These are phyloP conservation scores for Oscheius myriophilus DNA, from an alignment of 2,888 invertebrate species.

Conservation along the genomic window DNA sequence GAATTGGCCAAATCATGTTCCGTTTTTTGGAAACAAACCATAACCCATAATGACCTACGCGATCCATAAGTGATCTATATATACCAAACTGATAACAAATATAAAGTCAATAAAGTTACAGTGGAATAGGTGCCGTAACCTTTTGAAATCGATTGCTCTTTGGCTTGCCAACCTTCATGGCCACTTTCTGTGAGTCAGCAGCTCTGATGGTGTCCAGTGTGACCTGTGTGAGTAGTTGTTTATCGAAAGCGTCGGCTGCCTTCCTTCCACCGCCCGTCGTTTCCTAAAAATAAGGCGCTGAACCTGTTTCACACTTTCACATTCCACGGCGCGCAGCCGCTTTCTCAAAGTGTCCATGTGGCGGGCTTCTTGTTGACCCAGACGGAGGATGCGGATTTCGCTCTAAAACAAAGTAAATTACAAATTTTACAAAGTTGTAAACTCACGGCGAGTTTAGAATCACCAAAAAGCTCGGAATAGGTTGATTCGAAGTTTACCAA, in stretches of 20 bases:
- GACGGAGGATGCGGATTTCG: conserved; percentile 3
- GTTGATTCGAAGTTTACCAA: conserved; percentile 19
- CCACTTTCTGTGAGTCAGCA: conserved; percentile 43
- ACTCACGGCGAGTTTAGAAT: neutral
- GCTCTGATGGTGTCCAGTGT: conserved; percentile 50
- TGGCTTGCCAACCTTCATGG: conserved; percentile 33
- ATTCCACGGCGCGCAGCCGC: conserved; percentile 7
- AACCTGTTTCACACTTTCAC: conserved; percentile 1
- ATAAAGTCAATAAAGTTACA: too few relatives aligned
- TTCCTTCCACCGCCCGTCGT: conserved; percentile 6
- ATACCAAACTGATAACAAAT: too few relatives aligned
- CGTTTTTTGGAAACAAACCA: too few relatives aligned
- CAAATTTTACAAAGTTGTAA: neutral
- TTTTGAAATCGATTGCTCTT: too few relatives aligned
- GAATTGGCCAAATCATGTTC: too few relatives aligned
- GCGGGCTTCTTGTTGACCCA: neutral
- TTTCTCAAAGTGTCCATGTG: conserved; percentile 18
- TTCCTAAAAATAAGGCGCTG: conserved; percentile 12
- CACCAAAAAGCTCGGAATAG: conserved; percentile 17
- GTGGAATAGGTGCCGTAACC: too few relatives aligned
- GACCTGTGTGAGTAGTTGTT: conserved; percentile 45
- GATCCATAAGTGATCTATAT: too few relatives aligned
- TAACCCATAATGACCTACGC: too few relatives aligned
- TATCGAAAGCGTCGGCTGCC: conserved; percentile 38
- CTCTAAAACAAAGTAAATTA: neutral